A percentile compares a stretch with the other conserved stretches of the same genome.
Evolutionary conservation across 2,797 vertebrate genomes (phyloP).

Genomic region (Tapirus indicus): DNA sequence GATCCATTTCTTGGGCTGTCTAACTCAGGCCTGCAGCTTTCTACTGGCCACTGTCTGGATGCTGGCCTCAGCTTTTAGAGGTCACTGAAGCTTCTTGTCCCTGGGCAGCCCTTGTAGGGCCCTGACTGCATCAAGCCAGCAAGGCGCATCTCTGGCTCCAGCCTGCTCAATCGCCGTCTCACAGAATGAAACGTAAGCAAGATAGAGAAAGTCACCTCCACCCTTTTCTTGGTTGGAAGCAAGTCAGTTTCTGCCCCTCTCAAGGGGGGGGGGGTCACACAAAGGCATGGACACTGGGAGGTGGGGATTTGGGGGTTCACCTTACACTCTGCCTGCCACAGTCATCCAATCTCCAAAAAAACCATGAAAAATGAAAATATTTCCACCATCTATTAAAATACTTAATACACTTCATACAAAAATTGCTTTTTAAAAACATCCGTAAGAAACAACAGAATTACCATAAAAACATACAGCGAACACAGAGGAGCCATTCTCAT

Average conservation of each 20-base stretch:
- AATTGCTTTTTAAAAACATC: not conserved
- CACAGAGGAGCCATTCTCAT: accelerated
- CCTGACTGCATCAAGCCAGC: not conserved
- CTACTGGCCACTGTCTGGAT: too few relatives aligned
- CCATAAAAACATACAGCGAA: not conserved
- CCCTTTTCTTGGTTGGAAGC: too few relatives aligned
- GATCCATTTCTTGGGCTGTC: too few relatives aligned
- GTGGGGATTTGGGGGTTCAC: not conserved
- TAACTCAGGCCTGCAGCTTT: too few relatives aligned
- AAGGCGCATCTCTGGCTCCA: too few relatives aligned
- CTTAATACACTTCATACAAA: not conserved
- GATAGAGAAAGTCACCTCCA: not conserved
- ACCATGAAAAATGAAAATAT: not conserved
- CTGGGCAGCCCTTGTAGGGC: too few relatives aligned
- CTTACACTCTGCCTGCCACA: too few relatives aligned
- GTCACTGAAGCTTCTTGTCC: not conserved
- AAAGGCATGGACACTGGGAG: too few relatives aligned
- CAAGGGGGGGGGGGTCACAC: not conserved
- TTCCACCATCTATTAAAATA: not conserved
- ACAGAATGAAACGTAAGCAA: too few relatives aligned
- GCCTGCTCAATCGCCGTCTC: not conserved
- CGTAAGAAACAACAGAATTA: not conserved
- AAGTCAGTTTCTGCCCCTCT: not conserved
- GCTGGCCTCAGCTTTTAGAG: not conserved
- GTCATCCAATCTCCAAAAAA: not conserved